Evolutionary conservation across 2,797 vertebrate species (phyloP), one percentile per base, ranked within the genome.

Genomic region (Enteromius mattozi): DNA sequence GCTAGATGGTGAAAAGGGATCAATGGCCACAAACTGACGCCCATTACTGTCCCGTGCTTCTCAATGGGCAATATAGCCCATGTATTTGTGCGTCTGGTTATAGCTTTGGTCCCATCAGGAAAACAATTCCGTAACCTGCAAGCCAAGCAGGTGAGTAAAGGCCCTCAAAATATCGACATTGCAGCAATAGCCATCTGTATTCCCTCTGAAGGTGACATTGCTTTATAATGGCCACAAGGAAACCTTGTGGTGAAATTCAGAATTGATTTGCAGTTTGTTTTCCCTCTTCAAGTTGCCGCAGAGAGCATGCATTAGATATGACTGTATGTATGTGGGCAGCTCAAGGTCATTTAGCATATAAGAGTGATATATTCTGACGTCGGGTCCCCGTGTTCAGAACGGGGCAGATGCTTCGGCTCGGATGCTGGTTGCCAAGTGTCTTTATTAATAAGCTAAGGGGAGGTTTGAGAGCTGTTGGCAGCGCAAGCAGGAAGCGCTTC

Each of bases 231-330:
- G 89, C 86, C 89, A 90, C 90, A 90, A 88, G 90, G 86, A 88
- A 92, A 87, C 91, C 91, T 90, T 82, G 80, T 89, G 90, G 89
- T 87, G 85, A 91, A 92, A 93, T 90, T 91, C 90, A 3, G 87
- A 94, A 93, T 94, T 94, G 93, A 94, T 94, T 93, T 93, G 92
- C 89, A 92, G 92, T 93, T 90, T 93, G 90, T 92, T 93, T 93
- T 92, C 91, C 86, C 88, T 90, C 89, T 88, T 87, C 89, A 91
- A 91, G 88, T 78, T 83, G 88, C 91, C 91, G 91, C 92, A 89
- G 85, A 87, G 83, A 84, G 70, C 2, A 3, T 87, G 88, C 89
- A 91, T 92, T 90, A 91, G 91, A 91, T 92, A 90, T 89, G 89
- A 90, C 89, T 91, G 90, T 21, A 42, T n/a, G 19, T 92, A 87